Evolutionary conservation across 2,888 invertebrate species (phyloP).

Genomic region (Netelia fuscicornis): DNA sequence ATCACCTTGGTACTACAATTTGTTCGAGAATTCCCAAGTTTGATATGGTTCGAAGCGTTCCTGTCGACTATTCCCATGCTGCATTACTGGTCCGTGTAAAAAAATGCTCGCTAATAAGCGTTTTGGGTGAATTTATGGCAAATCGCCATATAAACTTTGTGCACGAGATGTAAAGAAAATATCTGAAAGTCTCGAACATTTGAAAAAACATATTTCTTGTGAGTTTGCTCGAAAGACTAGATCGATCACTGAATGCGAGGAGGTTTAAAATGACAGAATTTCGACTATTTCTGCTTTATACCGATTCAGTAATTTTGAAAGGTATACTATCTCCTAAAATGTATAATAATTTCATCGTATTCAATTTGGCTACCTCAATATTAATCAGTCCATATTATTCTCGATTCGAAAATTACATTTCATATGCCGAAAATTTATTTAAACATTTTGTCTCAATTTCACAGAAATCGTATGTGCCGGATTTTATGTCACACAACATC

Average conservation of each 20-base stretch:
- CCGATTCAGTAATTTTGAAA: constrained; percentile 62
- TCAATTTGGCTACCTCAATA: constrained; percentile 67
- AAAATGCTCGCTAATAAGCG: constrained; percentile 58
- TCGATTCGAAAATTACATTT: constrained; percentile 51
- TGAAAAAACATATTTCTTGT: background rate
- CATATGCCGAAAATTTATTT: constrained; percentile 43
- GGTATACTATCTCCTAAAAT: constrained; percentile 38
- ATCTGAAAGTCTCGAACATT: constrained; percentile 55
- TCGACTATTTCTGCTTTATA: constrained; percentile 65
- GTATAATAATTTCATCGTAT: constrained; percentile 56
- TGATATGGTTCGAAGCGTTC: constrained; percentile 58
- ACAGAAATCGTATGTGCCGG: constrained; percentile 69
- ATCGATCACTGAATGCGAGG: background rate
- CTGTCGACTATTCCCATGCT: constrained; percentile 2
- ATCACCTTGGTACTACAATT: constrained; percentile 67
- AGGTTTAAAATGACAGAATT: constrained; percentile 64
- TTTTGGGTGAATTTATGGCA: constrained; percentile 67
- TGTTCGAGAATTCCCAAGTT: constrained; percentile 18
- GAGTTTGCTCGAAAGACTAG: too few species aligned
- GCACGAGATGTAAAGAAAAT: too few species aligned
- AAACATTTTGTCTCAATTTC: constrained; percentile 47
- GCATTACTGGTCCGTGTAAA: too few species aligned
- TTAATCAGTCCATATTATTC: constrained; percentile 62
- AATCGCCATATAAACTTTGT: constrained; percentile 33
- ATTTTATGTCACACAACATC: constrained; percentile 76